Evolutionary conservation across 2,888 invertebrate species (phyloP).

Genomic region (Chironomus riparius): DNA sequence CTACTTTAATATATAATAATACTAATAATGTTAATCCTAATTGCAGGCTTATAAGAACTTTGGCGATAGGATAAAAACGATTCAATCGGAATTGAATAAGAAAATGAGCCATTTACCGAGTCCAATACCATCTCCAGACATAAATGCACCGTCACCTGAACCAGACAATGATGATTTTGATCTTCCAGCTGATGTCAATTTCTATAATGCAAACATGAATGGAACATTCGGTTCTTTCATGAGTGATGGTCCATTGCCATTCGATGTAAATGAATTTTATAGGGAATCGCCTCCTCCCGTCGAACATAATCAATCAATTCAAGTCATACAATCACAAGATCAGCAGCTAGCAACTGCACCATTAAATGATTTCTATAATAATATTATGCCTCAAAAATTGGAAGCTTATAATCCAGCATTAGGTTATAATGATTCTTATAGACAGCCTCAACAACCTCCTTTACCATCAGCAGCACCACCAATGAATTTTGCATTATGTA

Average conservation of each 20-base stretch:
- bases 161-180: conserved; percentile 70
- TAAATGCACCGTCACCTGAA: conserved; percentile 64
- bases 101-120: conserved; percentile 61
- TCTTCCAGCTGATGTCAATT: conserved; percentile 50
- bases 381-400: conserved; percentile 35
- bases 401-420: conserved; percentile 31
- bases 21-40: not conserved
- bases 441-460: conserved; percentile 15
- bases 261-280: conserved; percentile 46
- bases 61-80: conserved; percentile 73
- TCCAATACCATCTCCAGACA: conserved; percentile 51
- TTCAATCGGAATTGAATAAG: conserved; percentile 80
- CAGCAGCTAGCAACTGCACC: conserved; percentile 30
- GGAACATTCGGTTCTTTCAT: conserved; percentile 25
- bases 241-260: conserved; percentile 41
- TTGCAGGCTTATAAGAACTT: conserved; percentile 88
- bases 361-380: conserved; percentile 45
- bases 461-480: conserved; percentile 29
- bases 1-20: not conserved
- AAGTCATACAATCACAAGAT: conserved; percentile 43
- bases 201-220: conserved; percentile 26
- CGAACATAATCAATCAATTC: conserved; percentile 38
- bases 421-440: not conserved
- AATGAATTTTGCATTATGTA: conserved; percentile 23
- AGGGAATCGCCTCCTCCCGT: conserved; percentile 32